A percentile compares a stretch with the other conserved stretches of the same genome.
Conservation (phyloP, 1,140 invertebrate species). For the Orchestia grillus region DNA sequence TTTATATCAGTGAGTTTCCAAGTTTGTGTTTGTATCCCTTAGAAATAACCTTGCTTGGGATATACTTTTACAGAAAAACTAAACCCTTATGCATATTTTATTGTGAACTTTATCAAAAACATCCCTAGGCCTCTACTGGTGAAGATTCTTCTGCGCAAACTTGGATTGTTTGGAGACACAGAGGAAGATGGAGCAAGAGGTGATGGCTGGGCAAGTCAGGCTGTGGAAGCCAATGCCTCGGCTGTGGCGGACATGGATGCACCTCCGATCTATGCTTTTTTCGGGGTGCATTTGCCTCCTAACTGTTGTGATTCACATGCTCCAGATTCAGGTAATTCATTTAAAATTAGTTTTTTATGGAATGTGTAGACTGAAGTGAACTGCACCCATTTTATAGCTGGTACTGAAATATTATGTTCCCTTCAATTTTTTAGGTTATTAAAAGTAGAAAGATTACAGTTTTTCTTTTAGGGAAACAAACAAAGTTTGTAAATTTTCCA, state of each 20-base stretch:
- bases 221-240: background rate
- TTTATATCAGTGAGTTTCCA: no score
- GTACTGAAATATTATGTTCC: background rate
- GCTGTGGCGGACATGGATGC: background rate
- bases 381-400: background rate
- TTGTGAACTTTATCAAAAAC: background rate
- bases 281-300: conserved; percentile 36
- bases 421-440: background rate
- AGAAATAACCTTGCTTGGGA: no score
- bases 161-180: background rate
- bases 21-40: no score
- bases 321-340: background rate
- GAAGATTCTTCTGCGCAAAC: conserved; percentile 33
- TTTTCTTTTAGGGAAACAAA: no score
- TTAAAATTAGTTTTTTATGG: background rate
- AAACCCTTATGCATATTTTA: background rate
- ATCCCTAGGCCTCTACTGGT: conserved; percentile 1
- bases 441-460: background rate
- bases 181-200: conserved; percentile 9
- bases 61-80: background rate
- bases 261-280: conserved; percentile 33
- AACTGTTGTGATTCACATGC: conserved; percentile 15
- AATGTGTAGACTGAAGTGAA: background rate
- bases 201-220: conserved; percentile 38
- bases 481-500: no score